Evolutionary conservation across 1,140 invertebrate species (phyloP).

Genomic region (Sinonovacula constricta): DNA sequence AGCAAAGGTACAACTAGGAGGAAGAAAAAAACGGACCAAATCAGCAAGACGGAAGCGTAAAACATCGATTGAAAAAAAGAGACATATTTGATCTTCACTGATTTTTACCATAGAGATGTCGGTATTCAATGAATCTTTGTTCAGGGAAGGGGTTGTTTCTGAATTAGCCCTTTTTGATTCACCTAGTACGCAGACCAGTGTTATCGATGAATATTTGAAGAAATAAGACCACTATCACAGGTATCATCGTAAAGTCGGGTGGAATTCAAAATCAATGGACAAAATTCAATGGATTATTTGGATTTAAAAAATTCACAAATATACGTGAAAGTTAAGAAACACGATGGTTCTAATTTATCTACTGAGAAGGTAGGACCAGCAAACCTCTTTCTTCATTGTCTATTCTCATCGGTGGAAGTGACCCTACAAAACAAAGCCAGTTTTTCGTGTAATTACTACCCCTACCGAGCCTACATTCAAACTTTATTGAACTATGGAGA

Average conservation of each 20-base stretch:
- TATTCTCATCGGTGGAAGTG: conserved; percentile 52
- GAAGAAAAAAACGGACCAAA: not conserved
- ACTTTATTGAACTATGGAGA: conserved; percentile 40
- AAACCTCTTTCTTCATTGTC: conserved; percentile 36
- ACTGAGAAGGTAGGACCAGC: conserved; percentile 37
- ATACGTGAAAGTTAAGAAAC: conserved; percentile 37
- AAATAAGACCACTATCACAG: conserved; percentile 40
- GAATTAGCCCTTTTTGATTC: conserved; percentile 30
- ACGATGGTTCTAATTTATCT: conserved; percentile 17
- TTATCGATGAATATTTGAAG: conserved; percentile 38
- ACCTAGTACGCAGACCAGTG: conserved; percentile 41
- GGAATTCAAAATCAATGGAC: conserved; percentile 28
- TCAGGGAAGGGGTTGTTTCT: conserved; percentile 8
- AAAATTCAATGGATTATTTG: conserved; percentile 53
- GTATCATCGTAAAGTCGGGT: not conserved
- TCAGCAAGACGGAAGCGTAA: not conserved
- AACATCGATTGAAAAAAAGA: not conserved
- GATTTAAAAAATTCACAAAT: conserved; percentile 42
- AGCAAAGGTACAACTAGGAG: not conserved
- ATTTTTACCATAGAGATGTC: conserved; percentile 13
- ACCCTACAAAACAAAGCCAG: conserved; percentile 30
- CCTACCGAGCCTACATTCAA: conserved; percentile 39
- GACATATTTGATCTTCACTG: conserved; percentile 12
- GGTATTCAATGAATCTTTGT: conserved; percentile 2
- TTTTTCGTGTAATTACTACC: conserved; percentile 36